Percentiles rank a stretch among this genome's conserved stretches.
phyloP scores from a whole-genome alignment of 2,888 invertebrate species.

The Automeris io region DNA sequence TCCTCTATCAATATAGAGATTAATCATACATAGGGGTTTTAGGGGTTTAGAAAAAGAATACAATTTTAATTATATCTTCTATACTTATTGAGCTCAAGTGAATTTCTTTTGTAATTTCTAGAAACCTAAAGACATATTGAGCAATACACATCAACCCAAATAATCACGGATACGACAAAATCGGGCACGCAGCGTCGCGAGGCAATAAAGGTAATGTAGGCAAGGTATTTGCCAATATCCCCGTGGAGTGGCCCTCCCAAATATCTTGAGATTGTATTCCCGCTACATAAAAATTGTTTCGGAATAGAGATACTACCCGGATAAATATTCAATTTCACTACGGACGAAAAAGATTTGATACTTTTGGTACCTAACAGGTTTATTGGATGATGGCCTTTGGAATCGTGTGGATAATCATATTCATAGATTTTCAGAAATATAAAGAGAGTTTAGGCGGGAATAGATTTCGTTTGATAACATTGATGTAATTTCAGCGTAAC shows the following conservation, averaged over 20 bases:
- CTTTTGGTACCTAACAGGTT: conserved; percentile 70
- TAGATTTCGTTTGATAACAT: conserved; percentile 27
- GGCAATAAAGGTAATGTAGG: conserved; percentile 74
- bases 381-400: conserved; percentile 74
- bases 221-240: conserved; percentile 75
- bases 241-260: conserved; percentile 71
- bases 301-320: conserved; percentile 76
- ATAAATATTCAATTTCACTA: conserved; percentile 77
- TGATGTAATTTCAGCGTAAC: conserved; percentile 2
- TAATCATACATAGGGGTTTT: too few species aligned
- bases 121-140: conserved; percentile 52
- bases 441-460: conserved; percentile 48
- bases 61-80: too few species aligned
- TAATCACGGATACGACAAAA: conserved; percentile 63
- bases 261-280: conserved; percentile 75
- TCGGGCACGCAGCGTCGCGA: conserved; percentile 62
- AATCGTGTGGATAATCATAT: conserved; percentile 74
- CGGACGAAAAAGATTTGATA: conserved; percentile 77
- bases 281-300: conserved; percentile 76
- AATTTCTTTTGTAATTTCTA: too few species aligned
- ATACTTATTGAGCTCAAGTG: too few species aligned
- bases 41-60: too few species aligned
- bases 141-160: conserved; percentile 34
- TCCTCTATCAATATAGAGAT: too few species aligned
- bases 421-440: conserved; percentile 67